Evolutionary conservation across 2,113 vertebrate species (phyloP).

Genomic region (Nesoenas mayeri): DNA sequence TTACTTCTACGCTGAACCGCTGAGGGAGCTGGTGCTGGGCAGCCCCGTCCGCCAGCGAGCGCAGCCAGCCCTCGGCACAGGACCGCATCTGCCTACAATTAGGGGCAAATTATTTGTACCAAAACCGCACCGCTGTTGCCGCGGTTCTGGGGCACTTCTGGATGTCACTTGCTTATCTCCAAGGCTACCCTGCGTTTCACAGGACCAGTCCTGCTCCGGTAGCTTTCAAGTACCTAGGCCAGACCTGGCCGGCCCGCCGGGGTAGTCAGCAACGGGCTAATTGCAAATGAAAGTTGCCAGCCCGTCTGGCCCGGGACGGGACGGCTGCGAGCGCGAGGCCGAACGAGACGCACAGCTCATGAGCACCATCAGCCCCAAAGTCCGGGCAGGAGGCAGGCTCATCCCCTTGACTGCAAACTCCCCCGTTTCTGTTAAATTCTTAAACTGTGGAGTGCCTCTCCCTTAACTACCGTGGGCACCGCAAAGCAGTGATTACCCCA

Average conservation of each 20-base stretch:
- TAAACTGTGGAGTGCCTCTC: background rate
- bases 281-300: conserved; percentile 66
- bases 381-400: background rate
- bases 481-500: conserved; percentile 10
- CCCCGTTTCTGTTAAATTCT: background rate
- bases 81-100: background rate
- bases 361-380: background rate
- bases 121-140: background rate
- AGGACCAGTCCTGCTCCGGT: conserved; percentile 26
- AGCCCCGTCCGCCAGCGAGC: background rate
- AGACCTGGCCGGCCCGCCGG: conserved; percentile 68
- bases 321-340: fast-evolving
- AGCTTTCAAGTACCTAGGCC: conserved; percentile 54
- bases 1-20: background rate
- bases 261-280: conserved; percentile 70
- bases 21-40: background rate
- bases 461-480: background rate
- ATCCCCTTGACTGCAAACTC: background rate
- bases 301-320: background rate
- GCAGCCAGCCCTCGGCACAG: background rate
- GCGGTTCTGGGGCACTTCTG: background rate
- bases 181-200: background rate
- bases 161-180: background rate
- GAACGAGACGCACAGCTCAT: fast-evolving
- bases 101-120: background rate